A percentile compares a stretch with the other conserved stretches of the same genome.
Evolutionary conservation across 2,113 vertebrate genomes (phyloP).

Genomic region (Oostethus manadensis): DNA sequence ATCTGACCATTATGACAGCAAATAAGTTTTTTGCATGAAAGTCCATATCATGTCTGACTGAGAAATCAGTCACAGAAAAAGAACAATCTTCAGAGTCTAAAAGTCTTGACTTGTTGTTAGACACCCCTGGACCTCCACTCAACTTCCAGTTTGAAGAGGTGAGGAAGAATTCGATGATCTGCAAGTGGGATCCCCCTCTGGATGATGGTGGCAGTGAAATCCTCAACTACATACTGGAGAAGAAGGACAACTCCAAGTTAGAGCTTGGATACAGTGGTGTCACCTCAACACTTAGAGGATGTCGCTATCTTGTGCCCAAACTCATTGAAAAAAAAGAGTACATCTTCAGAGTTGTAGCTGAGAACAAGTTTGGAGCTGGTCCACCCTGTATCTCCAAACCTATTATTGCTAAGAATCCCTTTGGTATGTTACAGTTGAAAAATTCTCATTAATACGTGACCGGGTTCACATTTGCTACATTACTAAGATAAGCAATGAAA

Average conservation of each 20-base stretch:
- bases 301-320: conserved; percentile 87
- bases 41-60: too few species aligned
- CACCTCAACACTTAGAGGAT: conserved; percentile 84
- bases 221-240: conserved; percentile 91
- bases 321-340: conserved; percentile 96
- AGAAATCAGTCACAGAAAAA: too few species aligned
- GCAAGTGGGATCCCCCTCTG: conserved; percentile 92
- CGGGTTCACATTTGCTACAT: background rate
- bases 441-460: too few species aligned
- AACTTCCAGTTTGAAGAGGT: conserved; percentile 91
- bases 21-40: background rate
- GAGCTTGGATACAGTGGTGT: conserved; percentile 88
- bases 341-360: conserved; percentile 88
- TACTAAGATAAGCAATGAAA: background rate
- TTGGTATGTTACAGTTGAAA: conserved; percentile 71
- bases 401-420: conserved; percentile 88
- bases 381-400: conserved; percentile 88
- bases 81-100: background rate
- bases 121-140: conserved; percentile 85
- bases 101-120: conserved; percentile 54
- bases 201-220: conserved; percentile 98
- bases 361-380: conserved; percentile 89
- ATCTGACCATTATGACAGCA: background rate
- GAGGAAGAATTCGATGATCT: conserved; percentile 87
- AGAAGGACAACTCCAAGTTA: conserved; percentile 92